These are phyloP conservation scores for Amyelois transitella DNA, from an alignment of 1,140 invertebrate species.

Conservation along the genomic window DNA sequence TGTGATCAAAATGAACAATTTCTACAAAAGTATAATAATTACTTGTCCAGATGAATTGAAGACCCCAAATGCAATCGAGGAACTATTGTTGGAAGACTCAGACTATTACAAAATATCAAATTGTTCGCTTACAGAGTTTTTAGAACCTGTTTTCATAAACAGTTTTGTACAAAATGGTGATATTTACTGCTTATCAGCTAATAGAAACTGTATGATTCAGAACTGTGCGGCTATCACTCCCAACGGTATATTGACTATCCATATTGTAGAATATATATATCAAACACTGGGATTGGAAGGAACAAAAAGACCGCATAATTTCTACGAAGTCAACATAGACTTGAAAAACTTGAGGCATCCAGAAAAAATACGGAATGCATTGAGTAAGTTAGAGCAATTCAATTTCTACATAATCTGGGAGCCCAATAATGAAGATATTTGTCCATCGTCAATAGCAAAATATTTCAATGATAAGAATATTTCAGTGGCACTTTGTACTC, in stretches of 20 bases:
- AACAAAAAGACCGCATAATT: constrained; percentile 35
- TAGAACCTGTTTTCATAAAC: constrained; percentile 46
- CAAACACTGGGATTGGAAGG: constrained; percentile 60
- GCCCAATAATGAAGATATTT: constrained; percentile 40
- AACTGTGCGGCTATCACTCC: constrained; percentile 52
- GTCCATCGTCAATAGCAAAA: constrained; percentile 60
- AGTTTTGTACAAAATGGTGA: constrained; percentile 50
- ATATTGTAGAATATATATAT: constrained; percentile 41
- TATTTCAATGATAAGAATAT: constrained; percentile 46
- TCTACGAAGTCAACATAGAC: constrained; percentile 46
- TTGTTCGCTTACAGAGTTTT: constrained; percentile 42
- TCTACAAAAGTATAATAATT: constrained; percentile 53
- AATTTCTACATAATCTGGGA: constrained; percentile 53
- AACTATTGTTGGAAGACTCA: constrained; percentile 42
- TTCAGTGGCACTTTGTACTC: constrained; percentile 26
- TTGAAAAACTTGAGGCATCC: constrained; percentile 34
- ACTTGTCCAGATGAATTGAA: constrained; percentile 56
- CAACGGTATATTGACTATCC: constrained; percentile 47
- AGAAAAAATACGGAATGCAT: constrained; percentile 25
- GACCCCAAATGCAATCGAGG: constrained; percentile 34
- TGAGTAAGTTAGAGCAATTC: constrained; percentile 43
- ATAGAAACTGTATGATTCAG: constrained; percentile 48
- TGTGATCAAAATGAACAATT: constrained; percentile 38
- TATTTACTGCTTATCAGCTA: constrained; percentile 40
- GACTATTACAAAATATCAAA: constrained; percentile 49